Evolutionary conservation across 2,797 vertebrate species (phyloP).

Genomic region (Macropodus opercularis): DNA sequence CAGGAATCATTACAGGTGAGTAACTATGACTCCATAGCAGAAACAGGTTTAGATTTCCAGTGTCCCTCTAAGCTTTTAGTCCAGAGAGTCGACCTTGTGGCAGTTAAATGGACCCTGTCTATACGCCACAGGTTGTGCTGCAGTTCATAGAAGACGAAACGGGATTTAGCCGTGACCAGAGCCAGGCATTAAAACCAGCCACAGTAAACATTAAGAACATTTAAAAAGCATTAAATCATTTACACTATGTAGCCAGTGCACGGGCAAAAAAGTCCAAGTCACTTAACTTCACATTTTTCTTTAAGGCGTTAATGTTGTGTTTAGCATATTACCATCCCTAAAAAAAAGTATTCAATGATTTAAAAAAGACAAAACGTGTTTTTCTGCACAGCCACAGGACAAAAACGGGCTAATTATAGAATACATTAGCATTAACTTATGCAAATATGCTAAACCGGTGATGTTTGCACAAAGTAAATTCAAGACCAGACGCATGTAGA

Average conservation of each 20-base stretch:
- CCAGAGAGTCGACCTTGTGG: slow-evolving; percentile 2
- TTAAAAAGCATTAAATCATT: slow-evolving; percentile 55
- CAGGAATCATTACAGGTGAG: not conserved
- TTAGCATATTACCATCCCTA: slow-evolving; percentile 43
- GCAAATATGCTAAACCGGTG: slow-evolving; percentile 26
- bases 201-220: slow-evolving; percentile 45
- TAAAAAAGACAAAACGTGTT: slow-evolving; percentile 31
- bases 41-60: slow-evolving; percentile 23
- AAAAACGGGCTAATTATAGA: slow-evolving; percentile 23
- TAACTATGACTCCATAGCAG: not conserved
- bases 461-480: slow-evolving; percentile 16
- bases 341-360: slow-evolving; percentile 33
- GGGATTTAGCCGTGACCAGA: slow-evolving; percentile 42
- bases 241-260: slow-evolving; percentile 17
- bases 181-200: slow-evolving; percentile 41
- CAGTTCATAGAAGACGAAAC: slow-evolving; percentile 50
- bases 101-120: slow-evolving; percentile 14
- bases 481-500: slow-evolving; percentile 1
- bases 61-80: slow-evolving; percentile 24
- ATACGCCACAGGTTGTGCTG: slow-evolving; percentile 18
- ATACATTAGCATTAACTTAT: slow-evolving; percentile 25
- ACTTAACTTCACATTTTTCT: slow-evolving; percentile 35
- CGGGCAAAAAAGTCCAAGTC: slow-evolving; percentile 44
- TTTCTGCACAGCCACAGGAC: slow-evolving; percentile 28
- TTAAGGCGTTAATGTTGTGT: slow-evolving; percentile 44